Evolutionary conservation across 2,888 invertebrate genomes (phyloP).

Genomic region (Apamea monoglypha): DNA sequence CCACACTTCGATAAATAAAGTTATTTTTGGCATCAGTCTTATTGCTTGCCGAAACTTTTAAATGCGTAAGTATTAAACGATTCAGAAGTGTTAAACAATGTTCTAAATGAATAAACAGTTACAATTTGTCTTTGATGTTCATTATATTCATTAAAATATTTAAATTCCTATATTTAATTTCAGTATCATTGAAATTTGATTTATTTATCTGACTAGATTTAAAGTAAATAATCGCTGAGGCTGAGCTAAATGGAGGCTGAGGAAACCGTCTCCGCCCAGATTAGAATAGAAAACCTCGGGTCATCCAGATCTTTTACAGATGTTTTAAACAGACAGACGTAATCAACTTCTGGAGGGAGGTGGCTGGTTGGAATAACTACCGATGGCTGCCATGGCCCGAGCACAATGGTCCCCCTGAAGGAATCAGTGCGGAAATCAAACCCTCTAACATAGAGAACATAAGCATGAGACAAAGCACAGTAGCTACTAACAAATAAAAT

Average conservation of each 20-base stretch:
- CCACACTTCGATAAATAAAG: not conserved
- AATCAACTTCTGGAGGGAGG: not conserved
- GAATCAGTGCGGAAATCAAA: not conserved
- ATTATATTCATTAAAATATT: constrained; percentile 28
- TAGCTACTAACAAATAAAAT: not conserved
- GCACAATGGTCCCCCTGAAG: not conserved
- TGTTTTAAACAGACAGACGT: not conserved
- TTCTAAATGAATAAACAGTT: constrained; percentile 41
- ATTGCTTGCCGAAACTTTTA: constrained; percentile 9
- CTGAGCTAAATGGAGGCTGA: not conserved
- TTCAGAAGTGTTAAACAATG: constrained; percentile 32
- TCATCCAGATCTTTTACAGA: not conserved
- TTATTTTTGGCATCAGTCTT: not conserved
- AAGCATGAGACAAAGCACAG: not conserved
- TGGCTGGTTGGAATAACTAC: not conserved
- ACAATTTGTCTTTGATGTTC: constrained; percentile 33
- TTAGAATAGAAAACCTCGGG: not conserved
- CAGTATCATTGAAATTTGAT: constrained; percentile 21
- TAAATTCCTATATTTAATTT: constrained; percentile 11
- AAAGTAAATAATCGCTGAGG: not conserved
- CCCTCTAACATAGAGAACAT: not conserved
- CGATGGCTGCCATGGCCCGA: not conserved
- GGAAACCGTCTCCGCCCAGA: not conserved
- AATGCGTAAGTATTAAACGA: constrained; percentile 13
- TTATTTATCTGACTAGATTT: constrained; percentile 15